Base-by-base conservation (phyloP, 2,113 vertebrate genomes). In the Salvelinus fontinalis region DNA sequence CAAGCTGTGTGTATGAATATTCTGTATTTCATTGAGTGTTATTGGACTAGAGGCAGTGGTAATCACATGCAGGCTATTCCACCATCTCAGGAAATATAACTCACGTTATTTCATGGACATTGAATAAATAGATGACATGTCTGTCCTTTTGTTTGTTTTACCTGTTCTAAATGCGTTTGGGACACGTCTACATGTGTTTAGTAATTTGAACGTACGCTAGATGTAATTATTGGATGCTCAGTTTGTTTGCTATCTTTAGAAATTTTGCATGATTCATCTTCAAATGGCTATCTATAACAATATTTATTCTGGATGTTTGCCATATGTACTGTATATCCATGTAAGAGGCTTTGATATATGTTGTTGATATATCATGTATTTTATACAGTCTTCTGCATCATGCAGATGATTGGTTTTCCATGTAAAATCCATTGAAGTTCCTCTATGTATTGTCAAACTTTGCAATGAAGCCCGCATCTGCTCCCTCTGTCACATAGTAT, bases 401-500 rank as follows among this genome's bases (percentile, higher is more conserved):
- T 51, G 5, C 49, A 16, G 49, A 51, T 51, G 12, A 51, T 51
- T 4, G 11, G 4, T 5, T 51, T 51, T 14, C 49, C 49, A 0
- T 51, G 3, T 14, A 1, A 14, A 14, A 51, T 51, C 12, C 3
- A 51, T 39, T 51, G 4, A 51, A 51, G 14, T 51, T 51, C 11
- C 49, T 51, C 14, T 51, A 51, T 51, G 16, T 16, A 16, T 16
- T 51, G 12, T 60, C 39, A 39, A 9, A 39, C 59, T n/a, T 60
- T 22, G 59, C 59, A 7, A 20, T n/a, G 18, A 60, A 8, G n/a
- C n/a, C 59, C 8, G 3, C 8, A 39, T 9, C 69, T 22, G 4
- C 22, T 7, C 64, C 76, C 78, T 73, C 60, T 84, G 60, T 74
- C 73, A 39, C 66, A 2, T 7, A 9, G 39, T 39, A 39, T 39